phyloP scores from a whole-genome alignment of 2,888 invertebrate species.

The Caradrina kadenii region DNA sequence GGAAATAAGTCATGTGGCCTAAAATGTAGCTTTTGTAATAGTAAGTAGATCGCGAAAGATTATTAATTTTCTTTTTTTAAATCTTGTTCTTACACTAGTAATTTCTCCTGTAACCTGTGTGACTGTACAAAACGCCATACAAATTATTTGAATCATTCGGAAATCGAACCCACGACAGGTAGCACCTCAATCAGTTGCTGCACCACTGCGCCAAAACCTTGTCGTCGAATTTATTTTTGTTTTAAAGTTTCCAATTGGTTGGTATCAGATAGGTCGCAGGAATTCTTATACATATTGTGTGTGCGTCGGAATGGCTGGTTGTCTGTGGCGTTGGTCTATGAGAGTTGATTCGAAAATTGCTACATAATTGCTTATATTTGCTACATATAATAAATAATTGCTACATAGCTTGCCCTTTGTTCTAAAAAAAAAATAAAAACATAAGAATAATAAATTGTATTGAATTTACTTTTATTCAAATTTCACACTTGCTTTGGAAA shows the following conservation, averaged over 20 bases:
- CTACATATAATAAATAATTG: no score
- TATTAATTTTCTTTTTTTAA: constrained; percentile 12
- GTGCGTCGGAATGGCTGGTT: no score
- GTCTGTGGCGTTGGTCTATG: no score
- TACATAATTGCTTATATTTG: no score
- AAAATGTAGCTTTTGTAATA: constrained; percentile 41
- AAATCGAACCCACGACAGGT: no score
- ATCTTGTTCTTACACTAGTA: no score
- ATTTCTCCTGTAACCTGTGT: no score
- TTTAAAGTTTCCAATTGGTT: not conserved
- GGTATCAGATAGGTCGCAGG: not conserved
- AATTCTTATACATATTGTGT: not conserved
- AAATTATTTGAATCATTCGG: no score
- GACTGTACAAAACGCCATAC: no score
- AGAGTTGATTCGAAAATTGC: no score
- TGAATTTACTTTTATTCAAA: constrained; percentile 22
- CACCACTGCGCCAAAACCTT: no score
- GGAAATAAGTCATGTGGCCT: constrained; percentile 45
- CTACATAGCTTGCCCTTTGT: not conserved
- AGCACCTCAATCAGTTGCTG: no score
- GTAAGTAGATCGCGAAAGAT: constrained; percentile 22
- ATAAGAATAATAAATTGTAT: constrained; percentile 1
- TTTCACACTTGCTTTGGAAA: constrained; percentile 28
- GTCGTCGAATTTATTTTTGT: not conserved
- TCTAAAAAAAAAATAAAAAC: not conserved